Percentiles rank a stretch among this genome's conserved stretches.
phyloP scores from a whole-genome alignment of 2,113 vertebrate species.

The Onychorhynchus coronatus region DNA sequence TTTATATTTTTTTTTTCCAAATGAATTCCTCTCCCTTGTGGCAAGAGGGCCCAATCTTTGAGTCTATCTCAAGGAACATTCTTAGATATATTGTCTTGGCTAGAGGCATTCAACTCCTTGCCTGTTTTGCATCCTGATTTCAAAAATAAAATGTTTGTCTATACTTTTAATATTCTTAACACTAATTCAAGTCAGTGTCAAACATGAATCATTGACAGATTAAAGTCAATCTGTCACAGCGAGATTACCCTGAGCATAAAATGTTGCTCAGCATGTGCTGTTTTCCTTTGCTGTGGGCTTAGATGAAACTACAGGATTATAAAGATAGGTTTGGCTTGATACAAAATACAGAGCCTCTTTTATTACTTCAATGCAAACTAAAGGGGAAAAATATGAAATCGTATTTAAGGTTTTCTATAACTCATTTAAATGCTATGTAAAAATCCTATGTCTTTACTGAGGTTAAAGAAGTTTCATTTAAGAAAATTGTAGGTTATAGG shows the following conservation, averaged over 20 bases:
- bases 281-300: conserved; percentile 1
- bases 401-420: neutral
- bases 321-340: neutral
- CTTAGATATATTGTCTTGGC: conserved; percentile 1
- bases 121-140: neutral
- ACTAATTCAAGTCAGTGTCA: conserved; percentile 18
- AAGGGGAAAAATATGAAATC: neutral
- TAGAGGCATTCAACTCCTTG: neutral
- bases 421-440: neutral
- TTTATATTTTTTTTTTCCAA: neutral
- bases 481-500: neutral
- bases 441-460: neutral
- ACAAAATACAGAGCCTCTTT: neutral
- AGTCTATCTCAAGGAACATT: neutral
- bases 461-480: neutral
- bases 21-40: neutral
- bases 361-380: neutral
- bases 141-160: neutral
- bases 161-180: conserved; percentile 32
- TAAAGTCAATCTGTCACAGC: conserved; percentile 24
- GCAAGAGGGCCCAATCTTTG: neutral
- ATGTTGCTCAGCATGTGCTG: neutral
- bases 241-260: neutral
- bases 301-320: neutral
- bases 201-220: conserved; percentile 22